phyloP scores from a whole-genome alignment of 2,888 invertebrate genomes.

The Tipula lateralis region DNA sequence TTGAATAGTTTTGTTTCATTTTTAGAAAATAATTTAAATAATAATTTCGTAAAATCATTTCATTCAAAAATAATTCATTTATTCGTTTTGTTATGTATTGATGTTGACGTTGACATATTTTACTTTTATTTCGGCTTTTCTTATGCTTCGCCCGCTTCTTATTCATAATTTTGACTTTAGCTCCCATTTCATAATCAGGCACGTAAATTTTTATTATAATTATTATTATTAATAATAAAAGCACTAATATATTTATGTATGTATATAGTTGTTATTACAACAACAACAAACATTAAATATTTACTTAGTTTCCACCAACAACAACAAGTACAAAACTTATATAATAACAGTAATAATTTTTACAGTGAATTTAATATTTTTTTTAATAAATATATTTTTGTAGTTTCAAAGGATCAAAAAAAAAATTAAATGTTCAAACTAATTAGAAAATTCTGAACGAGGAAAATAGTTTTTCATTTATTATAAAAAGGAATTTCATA shows the following conservation, averaged over 20 bases:
- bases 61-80: background rate
- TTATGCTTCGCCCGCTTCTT: background rate
- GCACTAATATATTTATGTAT: background rate
- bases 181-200: background rate
- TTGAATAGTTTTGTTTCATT: background rate
- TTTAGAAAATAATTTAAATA: background rate
- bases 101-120: background rate
- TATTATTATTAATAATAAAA: background rate
- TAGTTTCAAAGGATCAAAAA: background rate
- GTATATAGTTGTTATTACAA: too few species aligned
- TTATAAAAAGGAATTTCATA: background rate
- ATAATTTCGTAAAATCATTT: background rate
- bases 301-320: background rate
- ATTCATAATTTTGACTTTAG: background rate
- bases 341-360: background rate
- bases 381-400: background rate
- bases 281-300: background rate
- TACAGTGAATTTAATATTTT: background rate
- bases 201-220: background rate
- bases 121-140: background rate
- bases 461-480: constrained; percentile 4
- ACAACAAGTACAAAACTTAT: background rate
- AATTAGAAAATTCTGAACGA: background rate
- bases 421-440: background rate
- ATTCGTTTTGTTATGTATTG: background rate